Evolutionary conservation across 2,888 invertebrate genomes (phyloP), one percentile per base, ranked within the genome.

Genomic region (Epinotia brunnichana): DNA sequence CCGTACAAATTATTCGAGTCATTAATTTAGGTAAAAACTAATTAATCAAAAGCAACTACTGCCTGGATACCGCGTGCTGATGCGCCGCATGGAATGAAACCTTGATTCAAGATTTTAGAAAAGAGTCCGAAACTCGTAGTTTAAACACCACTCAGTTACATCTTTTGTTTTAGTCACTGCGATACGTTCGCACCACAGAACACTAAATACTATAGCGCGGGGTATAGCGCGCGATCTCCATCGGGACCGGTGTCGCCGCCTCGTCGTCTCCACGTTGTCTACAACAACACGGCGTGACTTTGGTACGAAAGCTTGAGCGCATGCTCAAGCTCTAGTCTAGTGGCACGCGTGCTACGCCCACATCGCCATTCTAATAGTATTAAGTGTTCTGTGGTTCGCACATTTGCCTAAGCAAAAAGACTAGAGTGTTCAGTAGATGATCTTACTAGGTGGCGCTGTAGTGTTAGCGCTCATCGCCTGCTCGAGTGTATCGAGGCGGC

Each of bases 401-500:
- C 41, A 13, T 35, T 35, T 29, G 29, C 29, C 29, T 5, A 29
- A 35, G 7, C 44, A n/a, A 17, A 5, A n/a, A 53, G 63, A 54
- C 39, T 56, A 35, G 29, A 21, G n/a, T 19, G 54, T 68, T 81
- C 80, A 93, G 76, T 93, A 93, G 76, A 93, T 93, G 56, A 93
- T 93, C 77, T 92, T 92, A 83, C 90, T 91, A 0, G 93, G 92
- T 0, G 92, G 90, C 7, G 91, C 90, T 0, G 90, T 78, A 0
- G 87, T 80, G 77, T 83, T 90, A 2, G 89, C 79, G 74, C 84
- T 91, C 90, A 93, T 92, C 0, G 92, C 93, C 75, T 93, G 92
- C 73, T 93, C 93, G 9, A 93, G 76, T 0, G 93, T 93, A 76
- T 93, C 93, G 7, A 93, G 85, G 0, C 93, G 88, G 7, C 90